Evolutionary conservation across 2,797 vertebrate genomes (phyloP).

Genomic region (Microctenopoma steveboyesi): DNA sequence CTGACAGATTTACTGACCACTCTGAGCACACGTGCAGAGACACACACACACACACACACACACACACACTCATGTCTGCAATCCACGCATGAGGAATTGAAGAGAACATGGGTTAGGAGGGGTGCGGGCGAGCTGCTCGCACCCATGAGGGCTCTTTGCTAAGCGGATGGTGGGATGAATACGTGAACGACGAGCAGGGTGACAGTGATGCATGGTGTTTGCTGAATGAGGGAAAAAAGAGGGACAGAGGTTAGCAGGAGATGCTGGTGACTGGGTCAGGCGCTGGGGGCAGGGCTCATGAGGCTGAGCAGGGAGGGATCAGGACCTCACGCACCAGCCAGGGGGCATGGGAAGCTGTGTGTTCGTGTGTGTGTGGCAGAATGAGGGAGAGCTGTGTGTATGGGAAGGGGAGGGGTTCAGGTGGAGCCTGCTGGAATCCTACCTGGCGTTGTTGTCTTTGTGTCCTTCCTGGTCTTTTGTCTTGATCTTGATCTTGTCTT

Average conservation of each 20-base stretch:
- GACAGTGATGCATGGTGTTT: constrained; percentile 81
- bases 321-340: constrained; percentile 51
- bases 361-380: constrained; percentile 6
- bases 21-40: constrained; percentile 26
- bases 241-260: constrained; percentile 65
- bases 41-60: constrained; percentile 37
- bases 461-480: constrained; percentile 32
- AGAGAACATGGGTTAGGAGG: constrained; percentile 15
- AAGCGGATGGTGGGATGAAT: constrained; percentile 47
- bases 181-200: constrained; percentile 49
- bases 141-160: constrained; percentile 32
- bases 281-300: constrained; percentile 62
- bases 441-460: constrained; percentile 48
- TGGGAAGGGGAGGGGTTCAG: constrained; percentile 44
- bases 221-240: constrained; percentile 60
- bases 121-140: constrained; percentile 31
- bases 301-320: constrained; percentile 28
- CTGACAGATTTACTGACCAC: constrained; percentile 66
- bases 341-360: constrained; percentile 26
- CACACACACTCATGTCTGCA: constrained; percentile 36
- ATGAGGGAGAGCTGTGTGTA: neutral
- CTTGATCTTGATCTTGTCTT: constrained; percentile 2
- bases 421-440: constrained; percentile 60
- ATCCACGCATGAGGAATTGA: constrained; percentile 32
- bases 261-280: constrained; percentile 75